A percentile compares a stretch with the other conserved stretches of the same genome.
phyloP scores from a whole-genome alignment of 2,888 invertebrate species.

The Zaprionus bogoriensis region DNA sequence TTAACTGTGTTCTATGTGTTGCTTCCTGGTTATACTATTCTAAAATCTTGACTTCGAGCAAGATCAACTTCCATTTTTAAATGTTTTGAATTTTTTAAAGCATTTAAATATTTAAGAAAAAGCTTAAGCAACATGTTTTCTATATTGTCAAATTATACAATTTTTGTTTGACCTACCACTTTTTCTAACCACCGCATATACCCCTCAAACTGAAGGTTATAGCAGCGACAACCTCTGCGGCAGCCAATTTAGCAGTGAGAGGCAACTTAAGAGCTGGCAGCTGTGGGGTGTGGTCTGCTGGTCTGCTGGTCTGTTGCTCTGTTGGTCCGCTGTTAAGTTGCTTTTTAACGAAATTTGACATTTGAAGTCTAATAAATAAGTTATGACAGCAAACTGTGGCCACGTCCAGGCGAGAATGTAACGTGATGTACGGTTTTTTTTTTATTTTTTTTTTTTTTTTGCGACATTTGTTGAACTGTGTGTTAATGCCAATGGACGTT shows the following conservation, averaged over 20 bases:
- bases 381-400: slow-evolving; percentile 63
- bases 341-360: slow-evolving; percentile 65
- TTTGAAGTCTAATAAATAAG: slow-evolving; percentile 71
- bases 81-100: no score
- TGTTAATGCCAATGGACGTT: slow-evolving; percentile 38
- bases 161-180: neutral
- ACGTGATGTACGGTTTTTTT: neutral
- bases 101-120: no score
- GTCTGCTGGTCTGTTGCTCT: neutral
- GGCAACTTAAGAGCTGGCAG: neutral
- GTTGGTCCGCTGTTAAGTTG: neutral
- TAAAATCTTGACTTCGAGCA: no score
- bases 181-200: neutral
- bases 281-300: neutral
- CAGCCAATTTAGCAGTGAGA: slow-evolving; percentile 37
- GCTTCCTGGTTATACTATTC: no score
- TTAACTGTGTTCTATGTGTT: no score
- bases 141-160: no score
- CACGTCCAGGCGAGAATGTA: slow-evolving; percentile 7
- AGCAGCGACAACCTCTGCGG: slow-evolving; percentile 9
- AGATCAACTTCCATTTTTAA: no score
- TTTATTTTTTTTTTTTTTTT: neutral
- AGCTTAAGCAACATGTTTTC: no score
- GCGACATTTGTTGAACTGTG: slow-evolving; percentile 4
- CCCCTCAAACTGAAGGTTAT: neutral